A percentile compares a stretch with the other conserved stretches of the same genome.
Conservation (phyloP, 2,888 invertebrate genomes). For the Xanthorhoe designata region DNA sequence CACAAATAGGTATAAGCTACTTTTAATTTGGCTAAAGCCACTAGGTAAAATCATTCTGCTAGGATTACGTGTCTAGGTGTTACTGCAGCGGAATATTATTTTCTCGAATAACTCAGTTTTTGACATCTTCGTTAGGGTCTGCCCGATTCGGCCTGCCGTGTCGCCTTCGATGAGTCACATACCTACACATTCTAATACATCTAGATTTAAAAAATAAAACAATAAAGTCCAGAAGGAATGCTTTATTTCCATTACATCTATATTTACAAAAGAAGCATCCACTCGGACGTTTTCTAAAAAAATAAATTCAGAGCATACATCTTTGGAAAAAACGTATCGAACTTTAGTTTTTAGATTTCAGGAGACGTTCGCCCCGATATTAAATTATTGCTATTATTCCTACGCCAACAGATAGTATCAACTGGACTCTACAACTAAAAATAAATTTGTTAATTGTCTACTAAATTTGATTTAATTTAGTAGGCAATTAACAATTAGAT, state of each 20-base stretch:
- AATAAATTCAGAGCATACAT: slow-evolving; percentile 68
- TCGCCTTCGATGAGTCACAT: too few species aligned
- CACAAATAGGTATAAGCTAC: too few species aligned
- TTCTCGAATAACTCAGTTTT: too few species aligned
- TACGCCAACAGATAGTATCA: slow-evolving; percentile 17
- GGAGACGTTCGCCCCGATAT: slow-evolving; percentile 30
- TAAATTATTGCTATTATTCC: slow-evolving; percentile 37
- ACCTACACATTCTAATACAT: too few species aligned
- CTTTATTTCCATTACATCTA: slow-evolving; percentile 64
- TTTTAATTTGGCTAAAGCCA: too few species aligned
- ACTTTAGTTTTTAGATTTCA: slow-evolving; percentile 42
- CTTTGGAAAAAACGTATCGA: slow-evolving; percentile 63
- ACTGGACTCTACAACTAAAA: slow-evolving; percentile 26
- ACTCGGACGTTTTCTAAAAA: slow-evolving; percentile 60
- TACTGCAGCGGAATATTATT: too few species aligned
- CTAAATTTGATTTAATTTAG: too few species aligned
- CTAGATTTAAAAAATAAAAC: slow-evolving; percentile 32
- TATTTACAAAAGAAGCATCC: slow-evolving; percentile 66
- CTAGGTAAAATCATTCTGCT: too few species aligned
- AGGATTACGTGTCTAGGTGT: too few species aligned
- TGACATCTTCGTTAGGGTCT: too few species aligned
- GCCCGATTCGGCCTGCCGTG: too few species aligned
- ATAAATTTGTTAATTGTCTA: slow-evolving; percentile 40
- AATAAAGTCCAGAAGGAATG: slow-evolving; percentile 61
- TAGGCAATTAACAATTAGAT: too few species aligned